Evolutionary conservation across 2,113 vertebrate species (phyloP).

Genomic region (Alligator mississippiensis): DNA sequence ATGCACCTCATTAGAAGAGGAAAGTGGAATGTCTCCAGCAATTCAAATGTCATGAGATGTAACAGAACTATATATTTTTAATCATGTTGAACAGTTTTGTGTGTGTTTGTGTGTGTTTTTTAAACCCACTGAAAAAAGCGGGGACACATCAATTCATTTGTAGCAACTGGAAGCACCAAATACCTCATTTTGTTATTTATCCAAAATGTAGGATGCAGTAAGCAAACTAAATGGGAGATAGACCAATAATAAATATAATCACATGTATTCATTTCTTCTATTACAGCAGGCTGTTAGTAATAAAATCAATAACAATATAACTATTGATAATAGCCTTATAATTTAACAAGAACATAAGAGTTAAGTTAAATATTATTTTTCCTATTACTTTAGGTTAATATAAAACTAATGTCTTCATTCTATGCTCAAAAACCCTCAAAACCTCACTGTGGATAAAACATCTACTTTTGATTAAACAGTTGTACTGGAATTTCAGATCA

Average conservation of each 20-base stretch:
- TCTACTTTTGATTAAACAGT: constrained; percentile 22
- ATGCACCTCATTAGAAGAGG: constrained; percentile 78
- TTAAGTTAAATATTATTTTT: neutral
- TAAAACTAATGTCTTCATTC: constrained; percentile 13
- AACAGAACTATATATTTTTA: constrained; percentile 65
- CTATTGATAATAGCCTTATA: neutral
- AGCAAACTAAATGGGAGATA: constrained; percentile 4
- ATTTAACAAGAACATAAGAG: neutral
- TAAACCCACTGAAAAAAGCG: neutral
- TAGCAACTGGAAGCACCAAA: neutral
- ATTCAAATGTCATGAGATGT: constrained; percentile 59
- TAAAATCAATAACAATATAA: neutral
- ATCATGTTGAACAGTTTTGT: constrained; percentile 43
- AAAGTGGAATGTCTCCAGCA: constrained; percentile 66
- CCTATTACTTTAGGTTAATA: neutral
- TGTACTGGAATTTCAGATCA: neutral
- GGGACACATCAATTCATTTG: neutral
- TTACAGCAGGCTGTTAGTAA: neutral
- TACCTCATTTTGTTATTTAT: neutral
- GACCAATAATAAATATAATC: neutral
- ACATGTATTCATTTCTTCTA: neutral
- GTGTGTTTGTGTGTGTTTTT: neutral
- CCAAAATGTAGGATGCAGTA: neutral
- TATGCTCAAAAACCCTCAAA: constrained; percentile 32
- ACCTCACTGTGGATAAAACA: constrained; percentile 12